Base-by-base conservation (phyloP, 2,113 vertebrate genomes). In the Pteropus alecto region DNA sequence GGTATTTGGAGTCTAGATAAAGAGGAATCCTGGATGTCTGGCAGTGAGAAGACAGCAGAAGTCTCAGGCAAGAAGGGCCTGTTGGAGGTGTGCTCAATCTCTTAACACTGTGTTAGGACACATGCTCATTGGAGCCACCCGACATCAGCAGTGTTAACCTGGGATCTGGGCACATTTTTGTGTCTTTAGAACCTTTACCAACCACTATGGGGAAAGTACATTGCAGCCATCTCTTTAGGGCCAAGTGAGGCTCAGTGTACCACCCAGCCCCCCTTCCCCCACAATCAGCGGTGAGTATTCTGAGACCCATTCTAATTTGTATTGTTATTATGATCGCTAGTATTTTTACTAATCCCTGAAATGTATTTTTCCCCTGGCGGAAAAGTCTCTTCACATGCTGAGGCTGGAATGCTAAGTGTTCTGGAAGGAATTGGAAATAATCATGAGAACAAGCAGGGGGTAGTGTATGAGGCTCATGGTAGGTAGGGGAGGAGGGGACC, bases 361-460 rank as follows among this genome's bases (percentile, higher is more conserved):
- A 70, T 56, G 19, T 74, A 46, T 58, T 90, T 61, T 96, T 54
- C 91, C 89, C 82, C 78, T 38, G 77, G 93, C 90, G 87, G 83
- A 88, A 94, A 94, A 94, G 51, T 86, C 4, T 5, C 56, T 86
- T 88, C 68, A n/a, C 86, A 65, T 2, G 48, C 94, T 81, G 91
- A 93, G 86, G 88, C 60, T 56, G 81, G 81, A 94, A 83, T 2
- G 0, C 65, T 82, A 70, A 96, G 41, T 93, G 85, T 95, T 96
- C 94, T 97, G 82, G 85, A 83, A 96, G 97, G 68, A 89, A 92
- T 43, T 87, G 51, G 88, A 95, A 95, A 71, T 85, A 95, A 96
- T 96, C 90, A 90, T 13, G 70, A 78, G 81, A 90, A 63, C 61
- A 87, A 67, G 93, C 91, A 71, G 88, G 63, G 83, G 88, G 77